Percentiles rank a stretch among this genome's conserved stretches.
phyloP scores from a whole-genome alignment of 2,797 vertebrate genomes.

The Poliocrania exsul region DNA sequence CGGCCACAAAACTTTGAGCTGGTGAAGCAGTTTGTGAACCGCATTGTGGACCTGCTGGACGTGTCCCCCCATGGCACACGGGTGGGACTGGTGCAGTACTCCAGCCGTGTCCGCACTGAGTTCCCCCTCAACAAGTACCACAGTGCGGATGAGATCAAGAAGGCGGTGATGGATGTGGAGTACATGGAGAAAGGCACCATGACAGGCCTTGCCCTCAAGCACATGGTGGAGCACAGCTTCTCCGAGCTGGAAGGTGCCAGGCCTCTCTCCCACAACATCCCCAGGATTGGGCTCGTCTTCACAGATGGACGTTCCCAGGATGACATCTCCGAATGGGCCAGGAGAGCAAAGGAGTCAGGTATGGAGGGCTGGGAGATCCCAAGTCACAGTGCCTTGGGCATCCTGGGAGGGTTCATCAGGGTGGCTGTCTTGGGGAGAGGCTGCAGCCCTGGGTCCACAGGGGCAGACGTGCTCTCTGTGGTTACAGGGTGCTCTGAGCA shows the following conservation, averaged over 20 bases:
- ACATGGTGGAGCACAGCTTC: constrained; percentile 96
- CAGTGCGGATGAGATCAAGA: constrained; percentile 88
- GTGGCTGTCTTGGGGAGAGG: background rate
- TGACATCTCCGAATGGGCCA: constrained; percentile 92
- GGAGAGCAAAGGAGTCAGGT: constrained; percentile 92
- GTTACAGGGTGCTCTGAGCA: background rate
- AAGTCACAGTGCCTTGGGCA: background rate
- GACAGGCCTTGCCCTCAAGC: constrained; percentile 93
- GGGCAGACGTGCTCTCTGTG: fast-evolving
- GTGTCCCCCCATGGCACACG: constrained; percentile 89
- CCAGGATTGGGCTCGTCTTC: constrained; percentile 91
- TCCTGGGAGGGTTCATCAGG: fast-evolving
- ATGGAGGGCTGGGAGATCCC: background rate
- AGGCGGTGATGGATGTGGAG: constrained; percentile 89
- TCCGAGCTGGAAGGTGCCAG: constrained; percentile 90
- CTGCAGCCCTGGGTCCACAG: fast-evolving
- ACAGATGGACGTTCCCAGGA: constrained; percentile 97
- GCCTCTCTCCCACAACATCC: constrained; percentile 81
- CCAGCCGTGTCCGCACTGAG: constrained; percentile 93
- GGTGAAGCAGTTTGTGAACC: constrained; percentile 94
- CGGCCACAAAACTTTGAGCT: constrained; percentile 96
- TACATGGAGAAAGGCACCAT: constrained; percentile 99
- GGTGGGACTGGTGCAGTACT: constrained; percentile 94
- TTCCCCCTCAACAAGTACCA: constrained; percentile 91
- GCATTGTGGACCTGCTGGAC: constrained; percentile 93